Percentiles rank a stretch among this genome's conserved stretches.
Evolutionary conservation across 2,797 vertebrate species (phyloP).

Genomic region (Falco cherrug): DNA sequence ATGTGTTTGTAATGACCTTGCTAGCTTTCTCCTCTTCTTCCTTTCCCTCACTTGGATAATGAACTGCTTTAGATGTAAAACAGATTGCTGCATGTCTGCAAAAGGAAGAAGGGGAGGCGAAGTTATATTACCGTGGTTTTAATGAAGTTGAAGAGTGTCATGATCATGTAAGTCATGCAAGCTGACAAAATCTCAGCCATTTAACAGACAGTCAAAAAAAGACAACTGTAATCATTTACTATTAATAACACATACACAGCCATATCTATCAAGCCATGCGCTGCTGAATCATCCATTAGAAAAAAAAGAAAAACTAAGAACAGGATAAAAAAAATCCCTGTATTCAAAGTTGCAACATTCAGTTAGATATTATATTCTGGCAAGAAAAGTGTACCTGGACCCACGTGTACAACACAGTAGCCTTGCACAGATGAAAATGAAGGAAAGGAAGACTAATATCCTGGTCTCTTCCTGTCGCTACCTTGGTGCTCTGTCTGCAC

Average conservation of each 20-base stretch:
- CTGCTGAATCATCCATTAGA: constrained; percentile 12
- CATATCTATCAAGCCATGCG: background rate
- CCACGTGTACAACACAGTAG: background rate
- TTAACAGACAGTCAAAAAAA: constrained; percentile 24
- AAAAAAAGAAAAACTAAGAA: background rate
- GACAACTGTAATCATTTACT: background rate
- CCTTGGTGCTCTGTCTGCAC: background rate
- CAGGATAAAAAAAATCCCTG: background rate
- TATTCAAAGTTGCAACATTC: background rate
- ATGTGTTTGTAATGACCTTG: background rate
- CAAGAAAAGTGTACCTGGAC: background rate
- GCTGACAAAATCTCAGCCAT: constrained; percentile 6
- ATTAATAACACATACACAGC: constrained; percentile 30
- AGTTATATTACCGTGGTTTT: background rate
- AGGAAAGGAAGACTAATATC: background rate
- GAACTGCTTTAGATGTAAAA: constrained; percentile 12
- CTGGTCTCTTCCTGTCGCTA: background rate
- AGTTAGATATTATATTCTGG: background rate
- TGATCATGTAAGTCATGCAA: background rate
- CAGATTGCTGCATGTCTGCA: constrained; percentile 20
- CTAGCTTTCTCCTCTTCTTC: constrained; percentile 10
- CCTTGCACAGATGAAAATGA: background rate
- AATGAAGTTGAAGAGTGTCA: background rate
- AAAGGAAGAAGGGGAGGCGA: constrained; percentile 14
- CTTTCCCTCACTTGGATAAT: constrained; percentile 27